phyloP scores from a whole-genome alignment of 2,113 vertebrate species.

The Cariama cristata region DNA sequence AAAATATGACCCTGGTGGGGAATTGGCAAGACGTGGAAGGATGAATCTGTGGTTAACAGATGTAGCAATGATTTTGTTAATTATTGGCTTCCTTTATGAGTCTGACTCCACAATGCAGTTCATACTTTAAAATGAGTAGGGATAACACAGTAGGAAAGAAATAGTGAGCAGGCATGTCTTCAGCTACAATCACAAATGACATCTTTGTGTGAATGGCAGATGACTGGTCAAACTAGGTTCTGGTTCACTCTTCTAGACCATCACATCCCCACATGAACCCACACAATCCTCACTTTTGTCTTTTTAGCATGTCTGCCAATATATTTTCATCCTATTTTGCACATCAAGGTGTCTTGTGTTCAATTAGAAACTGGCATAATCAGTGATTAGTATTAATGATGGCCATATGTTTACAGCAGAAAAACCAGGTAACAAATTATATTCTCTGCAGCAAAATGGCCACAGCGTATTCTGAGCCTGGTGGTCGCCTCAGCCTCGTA shows the following conservation, averaged over 20 bases:
- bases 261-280: not conserved
- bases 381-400: not conserved
- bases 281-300: not conserved
- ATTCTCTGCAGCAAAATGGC: not conserved
- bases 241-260: not conserved
- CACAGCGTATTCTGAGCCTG: not conserved
- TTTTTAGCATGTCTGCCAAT: not conserved
- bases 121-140: not conserved
- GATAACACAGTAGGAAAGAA: not conserved
- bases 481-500: not conserved
- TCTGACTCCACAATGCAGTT: not conserved
- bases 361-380: not conserved
- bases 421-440: not conserved
- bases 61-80: not conserved
- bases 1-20: not conserved
- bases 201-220: not conserved
- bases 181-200: not conserved
- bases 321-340: not conserved
- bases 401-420: not conserved
- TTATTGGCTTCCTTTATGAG: not conserved
- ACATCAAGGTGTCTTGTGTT: not conserved
- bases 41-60: not conserved
- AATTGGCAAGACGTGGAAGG: not conserved
- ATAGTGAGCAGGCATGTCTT: not conserved
- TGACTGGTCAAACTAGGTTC: not conserved